Evolutionary conservation across 2,888 invertebrate genomes (phyloP), one percentile per base, ranked within the genome.

Genomic region (Coleophora deauratella): DNA sequence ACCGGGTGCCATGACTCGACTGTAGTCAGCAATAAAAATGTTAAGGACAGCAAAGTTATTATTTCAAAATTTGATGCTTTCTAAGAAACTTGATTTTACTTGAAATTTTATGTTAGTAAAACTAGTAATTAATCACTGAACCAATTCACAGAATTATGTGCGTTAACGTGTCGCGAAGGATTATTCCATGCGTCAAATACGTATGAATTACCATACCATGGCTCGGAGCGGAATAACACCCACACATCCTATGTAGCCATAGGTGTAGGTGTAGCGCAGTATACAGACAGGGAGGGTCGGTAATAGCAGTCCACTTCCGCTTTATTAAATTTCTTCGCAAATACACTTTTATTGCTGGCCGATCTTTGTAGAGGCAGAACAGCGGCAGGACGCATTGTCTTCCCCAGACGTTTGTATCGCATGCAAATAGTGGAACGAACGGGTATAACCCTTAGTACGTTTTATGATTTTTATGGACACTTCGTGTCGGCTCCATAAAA

Each of bases 271-370:
- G 6, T 21, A 21, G 21, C 21, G 6, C 21, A 50, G 46, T 44
- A 52, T 41, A 41, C 38, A 28, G 36, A 41, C 38, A 28, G 36
- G 33, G 37, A 43, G 49, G 44, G 54, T 52, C 54, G 49, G 62
- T 77, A 78, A 79, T 74, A 64, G 72, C 66, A 65, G 70, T 74
- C 77, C 77, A 75, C 77, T 85, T 85, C 82, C 81, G 80, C 84
- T 74, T 84, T 85, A 85, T 84, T 85, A 85, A 84, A 85, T 85
- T 84, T 85, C 85, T 82, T 81, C 70, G 81, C 84, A 84, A 85
- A 84, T 77, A 84, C 75, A 77, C 72, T 82, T 84, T 85, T 85
- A 85, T 78, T 80, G 79, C 71, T 69, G 63, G 59, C 71, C 75
- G 62, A 77, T 78, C 79, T 77, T 73, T 73, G 71, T 65, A 68